phyloP scores from a whole-genome alignment of 2,888 invertebrate species.

The Deilephila porcellus region DNA sequence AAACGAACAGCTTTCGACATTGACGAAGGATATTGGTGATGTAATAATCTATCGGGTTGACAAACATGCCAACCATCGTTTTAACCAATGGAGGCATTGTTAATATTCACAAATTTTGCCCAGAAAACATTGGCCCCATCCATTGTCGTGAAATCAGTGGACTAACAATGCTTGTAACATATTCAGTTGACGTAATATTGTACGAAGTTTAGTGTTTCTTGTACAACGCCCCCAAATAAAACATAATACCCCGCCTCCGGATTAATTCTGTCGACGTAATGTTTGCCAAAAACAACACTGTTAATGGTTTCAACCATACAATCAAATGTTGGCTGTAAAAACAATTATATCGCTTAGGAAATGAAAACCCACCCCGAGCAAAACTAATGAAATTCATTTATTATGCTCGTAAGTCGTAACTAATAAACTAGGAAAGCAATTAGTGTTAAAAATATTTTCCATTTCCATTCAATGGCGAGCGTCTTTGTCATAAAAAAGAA shows the following conservation, averaged over 20 bases:
- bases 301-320: neutral
- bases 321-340: neutral
- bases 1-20: neutral
- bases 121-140: neutral
- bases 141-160: neutral
- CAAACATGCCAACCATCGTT: neutral
- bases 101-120: neutral
- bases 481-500: neutral
- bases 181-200: slow-evolving; percentile 19
- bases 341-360: neutral
- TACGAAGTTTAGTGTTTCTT: slow-evolving; percentile 21
- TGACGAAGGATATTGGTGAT: neutral
- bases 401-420: neutral
- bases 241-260: slow-evolving; percentile 7
- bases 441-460: neutral
- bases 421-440: neutral
- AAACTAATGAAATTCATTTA: neutral
- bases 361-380: neutral
- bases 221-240: slow-evolving; percentile 31
- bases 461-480: neutral
- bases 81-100: neutral
- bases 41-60: neutral
- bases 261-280: neutral
- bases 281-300: slow-evolving; percentile 15
- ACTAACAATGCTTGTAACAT: neutral